Evolutionary conservation across 2,113 vertebrate genomes (phyloP).

Genomic region (Dipodomys merriami): DNA sequence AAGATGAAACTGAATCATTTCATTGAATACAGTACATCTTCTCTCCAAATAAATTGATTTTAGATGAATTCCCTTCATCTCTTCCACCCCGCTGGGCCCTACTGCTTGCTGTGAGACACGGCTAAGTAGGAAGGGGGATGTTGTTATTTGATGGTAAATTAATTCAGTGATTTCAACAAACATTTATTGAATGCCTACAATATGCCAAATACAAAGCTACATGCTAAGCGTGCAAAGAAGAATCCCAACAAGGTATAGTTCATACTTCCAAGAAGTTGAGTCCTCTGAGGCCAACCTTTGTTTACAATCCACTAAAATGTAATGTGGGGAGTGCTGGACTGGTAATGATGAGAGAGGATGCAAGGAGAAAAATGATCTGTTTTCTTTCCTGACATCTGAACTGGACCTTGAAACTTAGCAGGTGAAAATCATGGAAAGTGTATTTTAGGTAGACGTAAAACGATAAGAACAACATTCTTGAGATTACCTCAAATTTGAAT

Average conservation of each 20-base stretch:
- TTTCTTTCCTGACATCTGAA: conserved; percentile 19
- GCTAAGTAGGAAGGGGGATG: conserved; percentile 52
- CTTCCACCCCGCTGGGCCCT: conserved; percentile 26
- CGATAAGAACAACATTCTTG: neutral
- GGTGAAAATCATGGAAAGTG: neutral
- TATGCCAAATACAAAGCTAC: conserved; percentile 18
- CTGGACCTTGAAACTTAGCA: neutral
- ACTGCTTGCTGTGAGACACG: conserved; percentile 16
- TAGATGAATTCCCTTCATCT: conserved; percentile 74
- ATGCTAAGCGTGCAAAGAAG: neutral
- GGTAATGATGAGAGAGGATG: neutral
- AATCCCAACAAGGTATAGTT: neutral
- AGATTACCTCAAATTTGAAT: neutral
- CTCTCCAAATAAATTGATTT: conserved; percentile 70
- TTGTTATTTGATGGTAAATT: conserved; percentile 72
- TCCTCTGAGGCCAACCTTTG: neutral
- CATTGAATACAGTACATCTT: conserved; percentile 56
- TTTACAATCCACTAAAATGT: neutral
- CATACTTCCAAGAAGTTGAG: neutral
- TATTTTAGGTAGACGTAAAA: neutral
- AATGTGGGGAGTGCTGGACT: neutral
- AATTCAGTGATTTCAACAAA: conserved; percentile 74
- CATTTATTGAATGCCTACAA: conserved; percentile 57
- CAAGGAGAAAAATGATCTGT: neutral
- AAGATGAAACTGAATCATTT: conserved; percentile 67